These are phyloP conservation scores for Cephus rjabovi DNA, from an alignment of 2,888 invertebrate genomes.

Conservation along the genomic window DNA sequence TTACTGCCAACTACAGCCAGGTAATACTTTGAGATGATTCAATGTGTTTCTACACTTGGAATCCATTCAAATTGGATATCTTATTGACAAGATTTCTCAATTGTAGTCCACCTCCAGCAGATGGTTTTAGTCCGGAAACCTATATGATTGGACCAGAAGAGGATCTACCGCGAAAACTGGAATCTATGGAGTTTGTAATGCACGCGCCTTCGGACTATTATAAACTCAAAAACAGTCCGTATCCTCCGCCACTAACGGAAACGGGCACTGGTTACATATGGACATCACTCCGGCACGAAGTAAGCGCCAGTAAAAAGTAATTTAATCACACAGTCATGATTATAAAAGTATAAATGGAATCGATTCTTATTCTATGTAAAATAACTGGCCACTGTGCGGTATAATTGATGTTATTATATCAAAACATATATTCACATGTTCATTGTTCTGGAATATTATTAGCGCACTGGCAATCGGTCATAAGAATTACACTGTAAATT, in stretches of 20 bases:
- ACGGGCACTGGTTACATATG: conserved; percentile 58
- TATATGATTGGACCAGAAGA: conserved; percentile 94
- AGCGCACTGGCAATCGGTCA: too few relatives aligned
- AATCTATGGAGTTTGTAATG: conserved; percentile 92
- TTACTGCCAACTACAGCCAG: conserved; percentile 85
- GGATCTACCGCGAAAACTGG: conserved; percentile 86
- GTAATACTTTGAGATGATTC: conserved; percentile 32
- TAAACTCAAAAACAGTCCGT: conserved; percentile 80
- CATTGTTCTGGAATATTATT: too few relatives aligned
- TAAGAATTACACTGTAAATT: too few relatives aligned
- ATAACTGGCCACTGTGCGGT: too few relatives aligned
- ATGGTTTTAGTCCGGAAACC: conserved; percentile 87
- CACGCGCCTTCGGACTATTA: conserved; percentile 94
- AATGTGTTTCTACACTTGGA: neutral
- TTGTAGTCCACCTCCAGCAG: conserved; percentile 77
- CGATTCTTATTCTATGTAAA: too few relatives aligned
- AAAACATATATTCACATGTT: too few relatives aligned
- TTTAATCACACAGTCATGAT: too few relatives aligned
- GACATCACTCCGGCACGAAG: conserved; percentile 60
- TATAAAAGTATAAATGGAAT: too few relatives aligned
- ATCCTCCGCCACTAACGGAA: conserved; percentile 71
- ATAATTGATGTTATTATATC: too few relatives aligned
- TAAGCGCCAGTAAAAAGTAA: conserved; percentile 42
- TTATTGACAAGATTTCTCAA: conserved; percentile 10
- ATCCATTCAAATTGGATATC: neutral